Evolutionary conservation across 2,888 invertebrate species (phyloP), one percentile per base, ranked within the genome.

Genomic region (Myathropa florea): DNA sequence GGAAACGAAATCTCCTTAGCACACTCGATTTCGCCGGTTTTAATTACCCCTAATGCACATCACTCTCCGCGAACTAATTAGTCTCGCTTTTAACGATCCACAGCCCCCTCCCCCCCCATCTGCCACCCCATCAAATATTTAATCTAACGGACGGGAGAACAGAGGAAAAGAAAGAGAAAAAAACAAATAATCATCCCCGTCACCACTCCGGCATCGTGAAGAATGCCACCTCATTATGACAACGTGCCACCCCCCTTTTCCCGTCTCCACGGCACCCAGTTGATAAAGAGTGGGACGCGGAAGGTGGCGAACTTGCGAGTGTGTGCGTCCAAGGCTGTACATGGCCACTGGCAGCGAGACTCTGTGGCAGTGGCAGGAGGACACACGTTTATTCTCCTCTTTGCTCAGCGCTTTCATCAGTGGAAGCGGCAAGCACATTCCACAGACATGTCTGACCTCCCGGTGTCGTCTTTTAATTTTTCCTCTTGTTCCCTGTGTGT

Each of bases 21-120:
- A 60, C 77, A 77, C 77, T 77, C 53, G 59, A 71, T 65, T 82
- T 76, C 36, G 77, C 60, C 71, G 70, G 36, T 71, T 82, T 77
- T 82, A 82, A 82, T 82, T 82, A 82, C 60, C 65, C 70, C 53
- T 73, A 67, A 68, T 55, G 60, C 61, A 60, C n/a, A 53, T 28
- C 6, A 14, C 33, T 4, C 1, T 21, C 59, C 46, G 21, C 33
- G 64, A 57, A 59, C 70, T 76, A 70, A 82, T 77, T 77, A 82
- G 71, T 77, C n/a, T 53, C 21, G 46, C 21, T 46, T 67, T 39
- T 71, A 71, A 77, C 65, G 71, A 77, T 46, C 46, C 55, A n/a
- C n/a, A 57, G 24, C n/a, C 53, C 46, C 55, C 10, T n/a, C n/a
- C n/a, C n/a, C n/a, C n/a, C n/a, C n/a, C 30, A 30, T 18, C 21